Conservation (phyloP, 2,888 invertebrate species). For the Limnephilus rhombicus region DNA sequence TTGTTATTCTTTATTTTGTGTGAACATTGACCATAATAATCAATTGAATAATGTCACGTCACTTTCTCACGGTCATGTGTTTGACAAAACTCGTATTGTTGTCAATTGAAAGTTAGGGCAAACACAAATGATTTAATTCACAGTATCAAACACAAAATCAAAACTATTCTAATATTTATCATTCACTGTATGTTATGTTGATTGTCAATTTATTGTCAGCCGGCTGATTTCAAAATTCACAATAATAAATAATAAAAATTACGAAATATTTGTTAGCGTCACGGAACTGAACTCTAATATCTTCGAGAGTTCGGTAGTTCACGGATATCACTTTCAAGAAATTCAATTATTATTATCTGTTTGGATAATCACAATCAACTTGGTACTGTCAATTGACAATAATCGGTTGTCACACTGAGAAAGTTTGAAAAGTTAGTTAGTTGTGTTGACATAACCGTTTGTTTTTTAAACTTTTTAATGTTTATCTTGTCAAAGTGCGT, state of each 20-base stretch:
- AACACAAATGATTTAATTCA: background rate
- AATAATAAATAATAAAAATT: background rate
- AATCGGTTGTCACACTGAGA: background rate
- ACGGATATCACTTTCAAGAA: background rate
- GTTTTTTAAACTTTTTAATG: background rate
- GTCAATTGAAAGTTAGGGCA: background rate
- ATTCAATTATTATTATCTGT: no score
- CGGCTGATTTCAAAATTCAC: background rate
- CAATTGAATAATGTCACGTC: constrained; percentile 2
- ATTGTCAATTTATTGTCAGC: background rate
- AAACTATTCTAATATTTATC: background rate
- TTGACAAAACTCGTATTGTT: background rate
- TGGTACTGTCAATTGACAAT: background rate
- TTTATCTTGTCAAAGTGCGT: constrained; percentile 3
- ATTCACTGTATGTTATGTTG: background rate
- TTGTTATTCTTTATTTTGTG: background rate
- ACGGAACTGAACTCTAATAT: background rate
- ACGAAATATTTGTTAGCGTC: background rate
- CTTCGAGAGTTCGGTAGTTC: background rate
- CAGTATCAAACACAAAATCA: background rate
- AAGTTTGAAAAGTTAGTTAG: background rate
- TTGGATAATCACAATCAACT: constrained; percentile 2
- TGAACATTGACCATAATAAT: background rate
- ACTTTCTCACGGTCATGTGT: background rate
- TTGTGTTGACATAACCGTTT: constrained; percentile 22